Base-by-base conservation (phyloP, 1,140 invertebrate species). In the Pseudomyrmex pallidus region DNA sequence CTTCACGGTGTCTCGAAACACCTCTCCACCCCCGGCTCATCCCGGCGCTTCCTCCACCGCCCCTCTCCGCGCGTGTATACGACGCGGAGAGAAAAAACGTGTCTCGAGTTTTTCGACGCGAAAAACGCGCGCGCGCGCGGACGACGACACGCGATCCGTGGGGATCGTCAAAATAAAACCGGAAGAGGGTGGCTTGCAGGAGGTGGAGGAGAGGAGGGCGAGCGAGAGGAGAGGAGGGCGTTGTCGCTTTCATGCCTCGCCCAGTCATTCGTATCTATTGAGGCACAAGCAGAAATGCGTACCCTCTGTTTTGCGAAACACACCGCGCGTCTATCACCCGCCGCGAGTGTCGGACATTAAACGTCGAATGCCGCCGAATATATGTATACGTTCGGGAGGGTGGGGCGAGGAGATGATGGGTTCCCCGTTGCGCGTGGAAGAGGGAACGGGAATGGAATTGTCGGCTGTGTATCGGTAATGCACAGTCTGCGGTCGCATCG, bases 211-310 rank as follows among this genome's bases (percentile, higher is more conserved):
- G n/a, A n/a, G n/a, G n/a, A n/a, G n/a, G 35, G 35, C 35, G 35
- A 35, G 35, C 35, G 78, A 57, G 78, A 57, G 8, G 35, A 20
- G 77, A 52, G 63, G 56, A 35, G 57, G 63, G 72, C 50, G 56
- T 62, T 44, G 83, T 82, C 85, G 84, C 76, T 87, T 88, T 88
- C 77, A 88, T 87, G 66, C 86, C 54, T 80, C 77, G 74, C 74
- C 61, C 85, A 74, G 63, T 54, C 83, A 88, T 87, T 88, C 87
- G 76, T 82, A 85, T 87, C 83, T 88, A 82, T 85, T 74, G 87
- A 72, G 83, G 83, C 85, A 82, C 82, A 82, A 88, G 85, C 85
- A 87, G 74, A 87, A 82, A 87, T 83, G 44, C 50, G 25, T 67
- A 73, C 56, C 67, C 82, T 83, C 85, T 63, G 56, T 73, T 87